phyloP scores from a whole-genome alignment of 2,888 invertebrate species.

The Habroteleia sp. region DNA sequence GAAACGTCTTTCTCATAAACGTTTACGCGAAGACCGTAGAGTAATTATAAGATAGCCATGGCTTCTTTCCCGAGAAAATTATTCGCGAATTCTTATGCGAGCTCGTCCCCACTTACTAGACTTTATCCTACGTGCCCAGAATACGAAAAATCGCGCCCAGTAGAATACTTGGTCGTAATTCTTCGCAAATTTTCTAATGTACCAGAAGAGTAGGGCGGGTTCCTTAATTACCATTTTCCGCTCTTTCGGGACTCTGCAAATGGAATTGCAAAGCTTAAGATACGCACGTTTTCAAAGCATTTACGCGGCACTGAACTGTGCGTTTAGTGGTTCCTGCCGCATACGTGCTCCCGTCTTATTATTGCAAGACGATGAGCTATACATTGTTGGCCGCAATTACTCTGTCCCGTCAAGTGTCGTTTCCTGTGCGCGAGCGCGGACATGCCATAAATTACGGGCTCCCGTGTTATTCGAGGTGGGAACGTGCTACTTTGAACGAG shows the following conservation, averaged over 20 bases:
- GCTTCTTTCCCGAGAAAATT: conserved; percentile 63
- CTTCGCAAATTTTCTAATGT: conserved; percentile 67
- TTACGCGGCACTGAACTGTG: conserved; percentile 8
- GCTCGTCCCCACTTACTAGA: conserved; percentile 67
- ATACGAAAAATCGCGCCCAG: conserved; percentile 57
- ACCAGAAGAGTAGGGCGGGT: conserved; percentile 21
- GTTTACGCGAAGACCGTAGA: conserved; percentile 56
- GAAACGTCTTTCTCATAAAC: conserved; percentile 52
- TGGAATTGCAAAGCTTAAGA: too few relatives aligned
- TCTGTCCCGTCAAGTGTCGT: conserved; percentile 57
- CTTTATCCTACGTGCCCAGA: conserved; percentile 68
- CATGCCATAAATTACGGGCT: conserved; percentile 54
- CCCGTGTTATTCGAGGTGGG: conserved; percentile 56
- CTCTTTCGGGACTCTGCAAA: too few relatives aligned
- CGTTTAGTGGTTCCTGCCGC: conserved; percentile 17
- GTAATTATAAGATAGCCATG: conserved; percentile 69
- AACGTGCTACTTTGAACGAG: conserved; percentile 60
- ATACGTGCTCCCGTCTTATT: conserved; percentile 43
- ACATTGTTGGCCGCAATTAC: conserved; percentile 62
- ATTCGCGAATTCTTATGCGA: conserved; percentile 69
- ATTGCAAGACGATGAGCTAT: conserved; percentile 58
- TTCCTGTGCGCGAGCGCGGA: conserved; percentile 60
- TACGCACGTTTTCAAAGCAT: too few relatives aligned
- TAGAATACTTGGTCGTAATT: conserved; percentile 66
- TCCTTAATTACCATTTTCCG: conserved; percentile 51